A percentile compares a stretch with the other conserved stretches of the same genome.
These are phyloP conservation scores for Cichladusa arquata DNA, from an alignment of 2,113 vertebrate genomes.

Conservation along the genomic window DNA sequence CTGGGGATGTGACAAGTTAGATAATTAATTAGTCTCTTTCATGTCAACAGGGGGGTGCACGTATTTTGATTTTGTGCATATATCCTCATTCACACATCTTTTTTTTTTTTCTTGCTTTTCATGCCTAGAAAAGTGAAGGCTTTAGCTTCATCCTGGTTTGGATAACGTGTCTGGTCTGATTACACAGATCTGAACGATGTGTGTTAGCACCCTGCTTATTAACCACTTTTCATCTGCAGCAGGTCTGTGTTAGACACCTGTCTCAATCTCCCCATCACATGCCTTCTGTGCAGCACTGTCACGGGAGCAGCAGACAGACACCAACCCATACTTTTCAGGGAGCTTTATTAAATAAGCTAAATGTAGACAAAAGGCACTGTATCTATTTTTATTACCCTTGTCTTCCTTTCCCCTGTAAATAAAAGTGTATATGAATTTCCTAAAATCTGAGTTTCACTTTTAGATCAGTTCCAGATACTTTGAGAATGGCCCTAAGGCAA, in stretches of 20 bases:
- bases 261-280: background rate
- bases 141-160: conserved; percentile 6
- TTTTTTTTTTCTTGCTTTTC: background rate
- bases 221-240: conserved; percentile 42
- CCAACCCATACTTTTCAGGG: background rate
- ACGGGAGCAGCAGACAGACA: conserved; percentile 14
- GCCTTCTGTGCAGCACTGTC: conserved; percentile 12
- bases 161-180: background rate
- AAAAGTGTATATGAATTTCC: background rate
- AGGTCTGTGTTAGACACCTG: conserved; percentile 44
- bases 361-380: background rate
- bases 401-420: background rate
- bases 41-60: background rate
- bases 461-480: background rate
- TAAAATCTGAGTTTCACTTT: background rate
- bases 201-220: conserved; percentile 39
- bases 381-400: background rate
- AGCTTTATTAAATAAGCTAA: background rate
- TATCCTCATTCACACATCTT: conserved; percentile 30
- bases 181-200: background rate
- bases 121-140: background rate
- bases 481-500: fast-evolving
- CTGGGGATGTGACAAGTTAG: conserved; percentile 33
- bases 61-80: conserved; percentile 53
- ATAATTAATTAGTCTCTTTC: conserved; percentile 65